Evolutionary conservation across 2,888 invertebrate genomes (phyloP), one percentile per base, ranked within the genome.

Genomic region (Bombylius discolor): DNA sequence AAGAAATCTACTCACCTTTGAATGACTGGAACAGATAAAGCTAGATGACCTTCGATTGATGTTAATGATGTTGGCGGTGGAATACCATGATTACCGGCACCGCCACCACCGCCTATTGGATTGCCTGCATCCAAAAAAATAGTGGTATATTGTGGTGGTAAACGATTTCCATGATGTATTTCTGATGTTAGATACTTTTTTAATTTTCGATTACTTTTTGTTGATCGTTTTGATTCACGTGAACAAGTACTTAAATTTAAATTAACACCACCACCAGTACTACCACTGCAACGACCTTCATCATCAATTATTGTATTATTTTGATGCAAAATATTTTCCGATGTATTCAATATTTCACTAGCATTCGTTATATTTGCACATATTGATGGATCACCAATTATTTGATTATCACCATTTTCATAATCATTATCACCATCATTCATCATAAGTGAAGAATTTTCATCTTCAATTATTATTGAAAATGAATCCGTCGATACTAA

Each of bases 111-210:
- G 23, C 23, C 23, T 23, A 23, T 23, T 23, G 6, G 55, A 23
- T 56, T 50, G 32, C 60, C 59, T 8, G 59, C 61, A 59, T 72
- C 71, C 56, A 71, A 56, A 58, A 68, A 72, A 55, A 72, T 71
- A 55, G 72, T 65, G 6, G 71, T 67, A 49, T 72, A 72, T 45
- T 70, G 70, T 7, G 72, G 72, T 51, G 70, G 72, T 61, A 67
- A 56, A 13, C 31, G 55, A 36, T 56, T 53, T 39, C 47, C 34
- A 44, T 52, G 46, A 44, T 52, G 46, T 36, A 56, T 5, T 23
- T 51, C 13, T 51, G 51, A 42, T 32, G 33, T 14, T 5, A 31
- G 45, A 50, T 48, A 65, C 56, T 66, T 66, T 57, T 68, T 69
- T 53, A 67, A 66, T 53, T 68, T 70, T 58, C 68, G 65, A 55